Evolutionary conservation across 1,140 invertebrate species (phyloP).

Genomic region (Rhopalosiphum maidis): DNA sequence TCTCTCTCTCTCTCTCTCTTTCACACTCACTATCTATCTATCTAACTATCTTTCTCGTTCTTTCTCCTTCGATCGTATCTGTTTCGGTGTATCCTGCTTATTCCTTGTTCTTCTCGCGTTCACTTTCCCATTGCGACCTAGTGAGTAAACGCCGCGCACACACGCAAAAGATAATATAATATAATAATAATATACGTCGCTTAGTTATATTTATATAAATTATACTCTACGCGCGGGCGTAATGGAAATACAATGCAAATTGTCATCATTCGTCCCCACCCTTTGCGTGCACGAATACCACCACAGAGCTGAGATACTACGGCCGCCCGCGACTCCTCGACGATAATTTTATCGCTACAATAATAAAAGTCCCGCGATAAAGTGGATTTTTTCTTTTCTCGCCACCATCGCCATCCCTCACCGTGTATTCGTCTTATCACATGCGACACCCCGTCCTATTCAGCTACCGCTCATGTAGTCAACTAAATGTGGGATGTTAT

Average conservation of each 20-base stretch:
- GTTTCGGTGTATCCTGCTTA: background rate
- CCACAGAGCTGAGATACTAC: background rate
- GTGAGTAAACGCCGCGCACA: background rate
- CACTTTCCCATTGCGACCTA: background rate
- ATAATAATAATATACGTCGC: slow-evolving; percentile 10
- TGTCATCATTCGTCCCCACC: background rate
- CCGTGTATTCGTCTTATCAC: background rate
- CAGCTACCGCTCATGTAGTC: background rate
- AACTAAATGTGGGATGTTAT: background rate
- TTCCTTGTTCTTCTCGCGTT: background rate
- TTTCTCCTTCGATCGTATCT: background rate
- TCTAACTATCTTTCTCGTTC: too few species aligned
- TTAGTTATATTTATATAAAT: slow-evolving; percentile 1
- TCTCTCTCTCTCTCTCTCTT: too few species aligned
- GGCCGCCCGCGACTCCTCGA: background rate
- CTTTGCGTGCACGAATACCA: background rate
- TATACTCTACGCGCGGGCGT: background rate
- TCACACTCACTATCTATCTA: too few species aligned
- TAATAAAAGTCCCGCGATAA: background rate
- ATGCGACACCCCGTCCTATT: background rate
- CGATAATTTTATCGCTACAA: slow-evolving; percentile 1
- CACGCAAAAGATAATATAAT: background rate
- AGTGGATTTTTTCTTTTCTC: background rate
- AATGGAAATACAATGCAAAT: slow-evolving; percentile 47
- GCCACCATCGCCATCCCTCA: background rate